Percentiles rank a stretch among this genome's conserved stretches.
Conservation (phyloP, 1,140 invertebrate genomes). For the Arctopsyche grandis region DNA sequence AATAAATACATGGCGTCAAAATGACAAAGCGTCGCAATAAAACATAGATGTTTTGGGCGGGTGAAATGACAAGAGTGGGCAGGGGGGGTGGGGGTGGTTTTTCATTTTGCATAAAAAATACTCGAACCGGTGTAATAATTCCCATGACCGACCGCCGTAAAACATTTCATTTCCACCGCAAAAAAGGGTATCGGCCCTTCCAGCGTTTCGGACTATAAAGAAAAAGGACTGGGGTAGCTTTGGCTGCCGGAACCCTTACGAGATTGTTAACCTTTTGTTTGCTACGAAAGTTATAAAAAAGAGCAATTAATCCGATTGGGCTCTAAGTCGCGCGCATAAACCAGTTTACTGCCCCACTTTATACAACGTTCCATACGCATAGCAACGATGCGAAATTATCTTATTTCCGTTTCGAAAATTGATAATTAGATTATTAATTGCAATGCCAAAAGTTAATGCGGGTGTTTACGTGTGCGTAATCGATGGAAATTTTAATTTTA, state of each 20-base stretch:
- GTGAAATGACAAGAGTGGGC: background rate
- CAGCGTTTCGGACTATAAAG: background rate
- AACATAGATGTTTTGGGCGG: background rate
- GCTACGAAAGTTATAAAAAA: slow-evolving; percentile 26
- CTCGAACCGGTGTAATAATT: slow-evolving; percentile 12
- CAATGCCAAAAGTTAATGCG: too few relatives aligned
- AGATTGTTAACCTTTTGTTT: slow-evolving; percentile 31
- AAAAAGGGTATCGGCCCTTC: background rate
- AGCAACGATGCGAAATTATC: background rate
- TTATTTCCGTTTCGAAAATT: too few relatives aligned
- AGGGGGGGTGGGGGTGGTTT: background rate
- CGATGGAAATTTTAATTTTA: too few relatives aligned
- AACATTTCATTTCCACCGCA: slow-evolving; percentile 21
- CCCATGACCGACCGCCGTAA: slow-evolving; percentile 19
- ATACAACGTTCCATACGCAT: background rate
- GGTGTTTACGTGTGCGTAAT: too few relatives aligned
- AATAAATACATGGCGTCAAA: slow-evolving; percentile 11
- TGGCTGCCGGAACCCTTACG: background rate
- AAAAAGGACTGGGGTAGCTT: background rate
- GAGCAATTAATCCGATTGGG: slow-evolving; percentile 29
- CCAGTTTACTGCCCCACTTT: slow-evolving; percentile 11
- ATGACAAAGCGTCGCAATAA: slow-evolving; percentile 8
- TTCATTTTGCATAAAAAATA: slow-evolving; percentile 17
- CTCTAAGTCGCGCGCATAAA: slow-evolving; percentile 25
- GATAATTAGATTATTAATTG: too few relatives aligned